Percentiles rank a stretch among this genome's conserved stretches.
Evolutionary conservation across 2,888 invertebrate genomes (phyloP).

Genomic region (Zygothrica quintamaculata): DNA sequence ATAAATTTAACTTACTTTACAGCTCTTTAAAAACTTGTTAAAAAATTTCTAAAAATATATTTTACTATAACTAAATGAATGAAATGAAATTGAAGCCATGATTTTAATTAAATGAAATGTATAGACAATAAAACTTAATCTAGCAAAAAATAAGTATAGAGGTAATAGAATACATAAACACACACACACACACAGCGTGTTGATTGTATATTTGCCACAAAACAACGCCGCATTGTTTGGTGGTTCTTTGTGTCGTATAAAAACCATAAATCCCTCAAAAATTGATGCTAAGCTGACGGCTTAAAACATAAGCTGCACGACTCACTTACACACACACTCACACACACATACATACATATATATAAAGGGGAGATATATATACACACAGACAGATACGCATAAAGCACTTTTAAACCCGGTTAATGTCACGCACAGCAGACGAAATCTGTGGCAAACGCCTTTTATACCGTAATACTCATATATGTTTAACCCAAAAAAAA

Average conservation of each 20-base stretch:
- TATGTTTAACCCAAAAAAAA: conserved; percentile 36
- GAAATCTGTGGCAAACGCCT: conserved; percentile 41
- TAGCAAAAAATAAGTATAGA: not conserved
- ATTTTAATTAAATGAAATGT: conserved; percentile 44
- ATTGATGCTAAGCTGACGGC: conserved; percentile 69
- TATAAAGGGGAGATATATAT: not conserved
- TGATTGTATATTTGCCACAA: conserved; percentile 45
- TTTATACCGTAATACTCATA: conserved; percentile 27
- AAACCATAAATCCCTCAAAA: conserved; percentile 71
- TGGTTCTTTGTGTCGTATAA: conserved; percentile 35
- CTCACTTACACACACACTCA: conserved; percentile 20
- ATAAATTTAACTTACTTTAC: conserved; percentile 18
- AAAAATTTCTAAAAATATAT: too few species aligned
- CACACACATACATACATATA: not conserved
- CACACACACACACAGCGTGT: conserved; percentile 5
- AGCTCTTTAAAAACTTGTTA: conserved; percentile 42
- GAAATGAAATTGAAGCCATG: conserved; percentile 8
- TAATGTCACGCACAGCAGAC: conserved; percentile 58
- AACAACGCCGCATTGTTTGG: conserved; percentile 43
- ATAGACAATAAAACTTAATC: conserved; percentile 13
- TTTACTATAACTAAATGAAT: too few species aligned
- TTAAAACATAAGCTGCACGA: conserved; percentile 60
- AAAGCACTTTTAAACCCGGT: conserved; percentile 52
- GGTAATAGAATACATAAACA: not conserved
- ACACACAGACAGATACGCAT: conserved; percentile 44